Percentiles rank a stretch among this genome's conserved stretches.
Conservation (phyloP, 1,140 invertebrate genomes). For the Stegodyphus mimosarum region DNA sequence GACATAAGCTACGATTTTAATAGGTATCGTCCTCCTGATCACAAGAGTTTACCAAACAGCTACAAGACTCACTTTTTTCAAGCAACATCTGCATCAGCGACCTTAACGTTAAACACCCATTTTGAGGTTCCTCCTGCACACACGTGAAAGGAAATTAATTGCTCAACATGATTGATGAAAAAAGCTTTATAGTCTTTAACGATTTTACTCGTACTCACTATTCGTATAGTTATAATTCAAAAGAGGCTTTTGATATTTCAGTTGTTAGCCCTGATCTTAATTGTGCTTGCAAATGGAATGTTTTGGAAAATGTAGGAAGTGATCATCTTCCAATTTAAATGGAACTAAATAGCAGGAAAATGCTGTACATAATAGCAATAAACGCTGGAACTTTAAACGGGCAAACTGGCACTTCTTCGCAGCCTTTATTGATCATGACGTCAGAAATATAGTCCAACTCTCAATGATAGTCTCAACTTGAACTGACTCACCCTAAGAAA, state of each 20-base stretch:
- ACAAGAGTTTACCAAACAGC: background rate
- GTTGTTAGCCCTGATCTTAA: background rate
- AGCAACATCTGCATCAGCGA: background rate
- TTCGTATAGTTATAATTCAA: constrained; percentile 1
- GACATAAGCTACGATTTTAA: background rate
- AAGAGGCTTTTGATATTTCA: background rate
- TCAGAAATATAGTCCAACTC: background rate
- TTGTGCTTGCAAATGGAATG: background rate
- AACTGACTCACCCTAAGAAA: background rate
- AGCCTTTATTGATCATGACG: background rate
- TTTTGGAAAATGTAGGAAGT: background rate
- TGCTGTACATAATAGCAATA: background rate
- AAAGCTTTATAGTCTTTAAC: background rate
- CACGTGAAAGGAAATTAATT: background rate
- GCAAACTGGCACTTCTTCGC: background rate
- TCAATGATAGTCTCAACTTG: background rate
- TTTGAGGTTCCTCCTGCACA: background rate
- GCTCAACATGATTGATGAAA: background rate
- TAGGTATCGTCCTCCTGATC: background rate
- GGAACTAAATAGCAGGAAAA: background rate
- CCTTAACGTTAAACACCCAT: background rate
- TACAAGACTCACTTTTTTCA: background rate
- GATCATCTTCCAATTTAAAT: background rate
- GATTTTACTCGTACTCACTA: background rate
- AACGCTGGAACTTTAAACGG: background rate